These are phyloP conservation scores for Ameiurus melas DNA, from an alignment of 2,113 vertebrate species.

Conservation along the genomic window DNA sequence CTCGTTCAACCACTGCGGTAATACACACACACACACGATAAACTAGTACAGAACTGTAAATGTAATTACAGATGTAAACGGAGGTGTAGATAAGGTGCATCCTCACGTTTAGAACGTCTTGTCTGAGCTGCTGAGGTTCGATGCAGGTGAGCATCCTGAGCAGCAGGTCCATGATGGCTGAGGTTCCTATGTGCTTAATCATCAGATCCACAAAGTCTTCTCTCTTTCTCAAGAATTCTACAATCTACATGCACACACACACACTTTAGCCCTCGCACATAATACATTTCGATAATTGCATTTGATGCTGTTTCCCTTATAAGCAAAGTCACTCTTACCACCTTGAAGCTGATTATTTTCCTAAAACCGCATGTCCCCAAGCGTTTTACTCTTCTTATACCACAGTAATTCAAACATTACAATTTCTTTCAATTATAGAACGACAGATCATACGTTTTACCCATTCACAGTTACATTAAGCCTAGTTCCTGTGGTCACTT, in stretches of 20 bases:
- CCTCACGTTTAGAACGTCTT: constrained; percentile 93
- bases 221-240: constrained; percentile 92
- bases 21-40: constrained; percentile 1
- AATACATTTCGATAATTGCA: not conserved
- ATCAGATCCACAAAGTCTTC: constrained; percentile 95
- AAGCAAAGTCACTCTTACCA: not conserved
- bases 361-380: not conserved
- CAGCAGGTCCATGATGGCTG: constrained; percentile 96
- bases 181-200: constrained; percentile 98
- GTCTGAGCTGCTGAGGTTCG: constrained; percentile 92
- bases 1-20: constrained; percentile 90
- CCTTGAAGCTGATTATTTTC: not conserved
- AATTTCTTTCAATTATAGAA: not conserved
- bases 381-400: not conserved
- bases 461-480: not conserved
- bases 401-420: not conserved
- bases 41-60: not conserved
- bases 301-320: not conserved
- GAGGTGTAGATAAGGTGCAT: not conserved
- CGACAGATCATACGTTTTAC: not conserved
- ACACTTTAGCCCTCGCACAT: not conserved
- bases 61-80: not conserved
- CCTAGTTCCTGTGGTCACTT: not conserved
- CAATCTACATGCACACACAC: constrained; percentile 77
- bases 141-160: constrained; percentile 97